Evolutionary conservation across 2,888 invertebrate genomes (phyloP).

Genomic region (Tachina grossa): DNA sequence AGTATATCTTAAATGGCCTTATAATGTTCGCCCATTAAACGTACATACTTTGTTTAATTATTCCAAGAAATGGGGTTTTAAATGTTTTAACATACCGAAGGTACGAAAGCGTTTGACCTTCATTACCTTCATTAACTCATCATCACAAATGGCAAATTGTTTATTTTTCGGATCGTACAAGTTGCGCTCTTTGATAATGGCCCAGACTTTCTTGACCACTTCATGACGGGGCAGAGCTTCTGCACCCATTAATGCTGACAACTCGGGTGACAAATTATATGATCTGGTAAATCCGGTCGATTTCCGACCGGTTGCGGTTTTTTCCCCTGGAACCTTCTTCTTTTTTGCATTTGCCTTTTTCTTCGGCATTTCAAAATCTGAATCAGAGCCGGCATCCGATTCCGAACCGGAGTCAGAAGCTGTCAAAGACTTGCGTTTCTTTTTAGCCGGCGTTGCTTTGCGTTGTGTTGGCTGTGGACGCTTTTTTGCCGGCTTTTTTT

Average conservation of each 20-base stretch:
- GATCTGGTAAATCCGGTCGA: constrained; percentile 93
- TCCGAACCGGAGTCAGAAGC: constrained; percentile 80
- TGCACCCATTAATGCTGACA: constrained; percentile 91
- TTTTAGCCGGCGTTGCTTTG: constrained; percentile 78
- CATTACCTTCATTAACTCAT: constrained; percentile 93
- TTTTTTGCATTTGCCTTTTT: constrained; percentile 75
- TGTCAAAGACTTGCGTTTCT: constrained; percentile 80
- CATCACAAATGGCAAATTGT: constrained; percentile 97
- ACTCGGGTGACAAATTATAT: constrained; percentile 91
- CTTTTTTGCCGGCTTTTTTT: constrained; percentile 76
- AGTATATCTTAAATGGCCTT: constrained; percentile 53
- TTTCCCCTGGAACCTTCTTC: constrained; percentile 74
- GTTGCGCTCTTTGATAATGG: constrained; percentile 93
- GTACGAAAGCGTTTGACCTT: constrained; percentile 96
- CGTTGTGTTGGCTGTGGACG: constrained; percentile 80
- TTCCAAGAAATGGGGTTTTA: constrained; percentile 91
- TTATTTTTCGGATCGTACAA: constrained; percentile 97
- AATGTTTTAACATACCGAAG: constrained; percentile 98
- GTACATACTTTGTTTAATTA: constrained; percentile 68
- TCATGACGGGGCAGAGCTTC: constrained; percentile 93
- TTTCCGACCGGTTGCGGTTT: constrained; percentile 80
- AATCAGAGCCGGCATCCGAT: constrained; percentile 79
- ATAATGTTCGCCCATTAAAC: constrained; percentile 41
- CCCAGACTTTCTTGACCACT: constrained; percentile 95
- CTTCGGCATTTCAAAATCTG: constrained; percentile 80